A percentile compares a stretch with the other conserved stretches of the same genome.
These are phyloP conservation scores for Pammene aurita DNA, from an alignment of 2,888 invertebrate genomes.

Conservation along the genomic window DNA sequence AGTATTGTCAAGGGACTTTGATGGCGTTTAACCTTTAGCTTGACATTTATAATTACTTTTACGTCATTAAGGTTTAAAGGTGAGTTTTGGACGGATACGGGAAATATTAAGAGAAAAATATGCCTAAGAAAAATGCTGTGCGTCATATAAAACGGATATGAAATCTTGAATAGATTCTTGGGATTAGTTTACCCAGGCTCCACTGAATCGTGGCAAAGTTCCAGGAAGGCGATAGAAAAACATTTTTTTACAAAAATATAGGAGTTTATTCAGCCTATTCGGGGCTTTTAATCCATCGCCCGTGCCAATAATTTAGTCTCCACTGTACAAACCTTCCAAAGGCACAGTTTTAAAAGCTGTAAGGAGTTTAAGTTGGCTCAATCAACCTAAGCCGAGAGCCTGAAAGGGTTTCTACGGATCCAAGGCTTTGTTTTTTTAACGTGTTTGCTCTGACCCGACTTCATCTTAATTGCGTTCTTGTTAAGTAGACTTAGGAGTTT, in stretches of 20 bases:
- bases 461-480: conserved; percentile 23
- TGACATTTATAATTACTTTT: conserved; percentile 22
- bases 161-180: no score
- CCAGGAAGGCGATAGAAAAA: no score
- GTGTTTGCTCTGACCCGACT: conserved; percentile 22
- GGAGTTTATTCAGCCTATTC: no score
- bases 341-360: conserved; percentile 2
- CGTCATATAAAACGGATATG: no score
- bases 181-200: no score
- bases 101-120: neutral
- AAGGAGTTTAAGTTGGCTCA: conserved; percentile 4
- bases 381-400: conserved; percentile 2
- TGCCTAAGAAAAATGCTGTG: no score
- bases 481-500: conserved; percentile 20
- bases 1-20: conserved; percentile 7
- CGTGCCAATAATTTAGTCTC: neutral
- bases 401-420: conserved; percentile 22
- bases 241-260: no score
- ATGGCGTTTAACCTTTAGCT: conserved; percentile 11
- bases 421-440: conserved; percentile 17
- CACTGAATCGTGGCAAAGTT: no score
- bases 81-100: neutral
- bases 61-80: conserved; percentile 9
- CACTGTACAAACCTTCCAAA: neutral
- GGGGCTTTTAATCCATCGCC: neutral